Evolutionary conservation across 2,113 vertebrate species (phyloP), one percentile per base, ranked within the genome.

Genomic region (Albula goreensis): DNA sequence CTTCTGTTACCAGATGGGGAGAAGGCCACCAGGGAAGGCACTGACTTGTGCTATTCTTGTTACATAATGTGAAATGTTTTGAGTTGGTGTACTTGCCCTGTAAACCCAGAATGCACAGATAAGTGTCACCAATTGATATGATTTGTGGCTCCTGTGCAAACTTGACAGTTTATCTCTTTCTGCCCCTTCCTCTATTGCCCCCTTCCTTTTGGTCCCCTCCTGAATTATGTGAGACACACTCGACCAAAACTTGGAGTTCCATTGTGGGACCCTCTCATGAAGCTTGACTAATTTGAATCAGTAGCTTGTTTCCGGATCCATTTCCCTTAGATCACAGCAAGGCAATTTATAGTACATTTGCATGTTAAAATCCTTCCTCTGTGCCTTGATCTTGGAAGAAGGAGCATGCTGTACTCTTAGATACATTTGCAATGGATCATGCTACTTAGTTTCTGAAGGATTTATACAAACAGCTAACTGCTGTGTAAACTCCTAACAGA

Each of bases 241-340:
- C 63, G 51, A 83, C 22, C 50, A 50, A 82, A 74, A 74, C 66
- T 74, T 9, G 66, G 66, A 9, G 22, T n/a, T 74, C 66, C n/a
- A 31, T 9, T 56, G 56, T 57, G 53, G 81, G 25, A 41, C 80
- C 56, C 60, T 1, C 3, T 5, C 15, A 63, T 63, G 60, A 19
- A 19, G 22, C 15, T 22, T 63, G 17, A 19, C 4, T 66, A 22
- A 70, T 84, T 83, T 51, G 10, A 25, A 57, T 52, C 49, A 41
- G 25, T 41, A 51, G 85, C 53, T 22, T 86, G 66, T 63, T 81
- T 86, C 78, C 10, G 63, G 85, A 70, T 88, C n/a, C 50, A 57
- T 78, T 74, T 66, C 31, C 82, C 4, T 78, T 86, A 74, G 49
- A 82, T 86, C 83, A 82, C 85, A 78, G 85, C 85, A 22, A 15